A percentile compares a stretch with the other conserved stretches of the same genome.
Evolutionary conservation across 2,113 vertebrate species (phyloP).

Genomic region (Colaptes auratus): DNA sequence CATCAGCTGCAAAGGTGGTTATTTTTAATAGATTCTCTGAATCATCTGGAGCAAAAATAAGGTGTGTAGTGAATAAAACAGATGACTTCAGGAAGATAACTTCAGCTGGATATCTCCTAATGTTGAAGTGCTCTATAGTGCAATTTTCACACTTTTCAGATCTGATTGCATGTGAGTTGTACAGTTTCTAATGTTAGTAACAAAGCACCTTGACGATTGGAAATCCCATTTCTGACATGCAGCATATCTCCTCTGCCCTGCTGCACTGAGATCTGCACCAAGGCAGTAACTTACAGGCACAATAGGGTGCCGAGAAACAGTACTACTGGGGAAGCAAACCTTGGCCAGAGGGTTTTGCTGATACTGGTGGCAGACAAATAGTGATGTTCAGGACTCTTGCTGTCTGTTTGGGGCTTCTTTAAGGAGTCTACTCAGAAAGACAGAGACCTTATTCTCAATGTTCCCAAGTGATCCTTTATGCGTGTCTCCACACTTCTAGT

Average conservation of each 20-base stretch:
- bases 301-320: background rate
- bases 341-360: background rate
- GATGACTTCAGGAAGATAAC: background rate
- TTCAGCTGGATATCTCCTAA: background rate
- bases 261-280: background rate
- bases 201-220: background rate
- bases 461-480: background rate
- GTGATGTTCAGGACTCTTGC: background rate
- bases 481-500: background rate
- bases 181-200: background rate
- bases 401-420: background rate
- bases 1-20: background rate
- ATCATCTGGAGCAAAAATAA: background rate
- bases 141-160: background rate
- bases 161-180: background rate
- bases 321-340: fast-evolving
- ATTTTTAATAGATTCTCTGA: conserved; percentile 17
- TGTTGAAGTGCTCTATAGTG: background rate
- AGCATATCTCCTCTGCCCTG: background rate
- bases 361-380: background rate
- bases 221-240: background rate
- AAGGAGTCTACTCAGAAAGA: background rate
- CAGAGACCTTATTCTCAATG: background rate
- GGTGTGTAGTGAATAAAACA: background rate
- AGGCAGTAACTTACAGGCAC: background rate